These are phyloP conservation scores for Gulo gulo DNA, from an alignment of 2,113 vertebrate genomes.

Conservation along the genomic window DNA sequence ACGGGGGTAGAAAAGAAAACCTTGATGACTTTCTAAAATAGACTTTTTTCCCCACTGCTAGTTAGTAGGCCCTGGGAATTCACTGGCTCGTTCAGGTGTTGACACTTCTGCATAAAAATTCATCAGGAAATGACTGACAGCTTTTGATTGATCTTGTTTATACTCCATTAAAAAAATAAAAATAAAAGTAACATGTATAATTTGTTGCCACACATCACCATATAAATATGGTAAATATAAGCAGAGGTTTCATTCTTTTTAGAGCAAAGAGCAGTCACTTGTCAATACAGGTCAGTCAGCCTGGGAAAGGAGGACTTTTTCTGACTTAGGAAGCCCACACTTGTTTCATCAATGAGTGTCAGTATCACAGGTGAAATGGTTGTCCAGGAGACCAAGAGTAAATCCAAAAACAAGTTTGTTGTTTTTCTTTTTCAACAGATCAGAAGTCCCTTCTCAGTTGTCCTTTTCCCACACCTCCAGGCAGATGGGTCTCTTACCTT, in stretches of 20 bases:
- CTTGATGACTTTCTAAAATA: neutral
- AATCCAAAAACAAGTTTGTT: neutral
- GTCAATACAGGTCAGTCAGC: neutral
- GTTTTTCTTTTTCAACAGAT: neutral
- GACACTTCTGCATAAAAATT: neutral
- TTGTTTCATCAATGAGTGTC: neutral
- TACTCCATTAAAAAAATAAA: neutral
- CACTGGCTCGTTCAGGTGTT: neutral
- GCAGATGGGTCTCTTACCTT: neutral
- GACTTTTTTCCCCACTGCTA: neutral
- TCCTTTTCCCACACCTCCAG: neutral
- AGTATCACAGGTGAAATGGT: neutral
- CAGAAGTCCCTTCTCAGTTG: no score
- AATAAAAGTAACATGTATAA: neutral
- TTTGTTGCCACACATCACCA: neutral
- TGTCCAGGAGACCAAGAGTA: neutral
- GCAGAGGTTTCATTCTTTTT: neutral
- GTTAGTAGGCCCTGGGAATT: neutral
- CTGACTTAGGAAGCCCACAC: neutral
- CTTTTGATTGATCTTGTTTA: neutral
- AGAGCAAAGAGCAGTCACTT: neutral
- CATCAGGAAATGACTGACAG: neutral
- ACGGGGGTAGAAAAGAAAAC: neutral
- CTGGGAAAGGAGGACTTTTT: neutral
- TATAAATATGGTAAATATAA: neutral